Conservation (phyloP, 2,797 vertebrate genomes). For the Nothura maculosa region DNA sequence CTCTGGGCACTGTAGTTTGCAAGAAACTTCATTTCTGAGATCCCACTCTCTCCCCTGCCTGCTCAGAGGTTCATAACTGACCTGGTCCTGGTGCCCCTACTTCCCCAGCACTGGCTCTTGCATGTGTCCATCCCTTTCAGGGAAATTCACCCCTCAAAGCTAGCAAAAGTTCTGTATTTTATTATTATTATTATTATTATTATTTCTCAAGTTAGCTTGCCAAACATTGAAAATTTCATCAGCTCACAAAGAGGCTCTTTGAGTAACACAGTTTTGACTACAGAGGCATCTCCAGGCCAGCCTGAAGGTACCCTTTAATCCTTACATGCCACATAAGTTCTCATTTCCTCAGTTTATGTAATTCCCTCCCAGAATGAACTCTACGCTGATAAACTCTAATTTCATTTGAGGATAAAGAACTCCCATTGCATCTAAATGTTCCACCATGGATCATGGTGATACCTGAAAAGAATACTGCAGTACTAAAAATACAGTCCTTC, state of each 20-base stretch:
- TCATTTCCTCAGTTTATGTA: neutral
- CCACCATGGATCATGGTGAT: neutral
- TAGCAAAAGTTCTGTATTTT: neutral
- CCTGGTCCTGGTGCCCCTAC: no score
- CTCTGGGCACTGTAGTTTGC: neutral
- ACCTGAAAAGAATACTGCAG: slow-evolving; percentile 8
- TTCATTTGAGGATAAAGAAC: neutral
- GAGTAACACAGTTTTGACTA: neutral
- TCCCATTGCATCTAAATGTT: neutral
- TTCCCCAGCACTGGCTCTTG: fast-evolving
- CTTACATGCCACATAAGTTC: neutral
- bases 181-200: no score
- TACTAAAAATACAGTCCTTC: slow-evolving; percentile 8
- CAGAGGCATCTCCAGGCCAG: neutral
- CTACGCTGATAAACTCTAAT: neutral
- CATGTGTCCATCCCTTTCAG: fast-evolving
- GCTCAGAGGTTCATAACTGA: neutral
- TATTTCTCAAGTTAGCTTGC: neutral
- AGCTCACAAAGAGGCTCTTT: neutral
- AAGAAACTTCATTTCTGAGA: neutral
- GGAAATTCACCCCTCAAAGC: neutral
- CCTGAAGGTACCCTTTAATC: neutral
- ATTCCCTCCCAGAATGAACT: slow-evolving; percentile 27
- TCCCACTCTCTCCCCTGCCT: neutral
- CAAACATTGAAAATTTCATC: neutral